Conservation (phyloP, 1,140 invertebrate species). For the Drosophila arizonae region DNA sequence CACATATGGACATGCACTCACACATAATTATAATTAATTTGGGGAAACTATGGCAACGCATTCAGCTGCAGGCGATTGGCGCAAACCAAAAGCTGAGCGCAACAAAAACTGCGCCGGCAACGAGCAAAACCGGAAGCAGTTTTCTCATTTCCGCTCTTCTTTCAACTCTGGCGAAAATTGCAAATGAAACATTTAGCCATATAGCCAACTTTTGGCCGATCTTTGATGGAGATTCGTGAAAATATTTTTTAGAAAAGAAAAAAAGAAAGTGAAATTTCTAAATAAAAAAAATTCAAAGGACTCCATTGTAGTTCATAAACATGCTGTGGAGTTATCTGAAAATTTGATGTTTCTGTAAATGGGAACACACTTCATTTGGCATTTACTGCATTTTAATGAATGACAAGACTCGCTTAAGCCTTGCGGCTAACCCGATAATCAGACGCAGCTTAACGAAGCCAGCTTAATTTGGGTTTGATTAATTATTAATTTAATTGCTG, state of each 20-base stretch:
- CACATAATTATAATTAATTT: slow-evolving; percentile 45
- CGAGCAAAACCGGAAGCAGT: slow-evolving; percentile 57
- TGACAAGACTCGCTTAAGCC: slow-evolving; percentile 23
- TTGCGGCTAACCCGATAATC: slow-evolving; percentile 63
- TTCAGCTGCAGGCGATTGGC: slow-evolving; percentile 26
- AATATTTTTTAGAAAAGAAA: no score
- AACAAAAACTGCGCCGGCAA: slow-evolving; percentile 7
- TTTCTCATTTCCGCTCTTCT: slow-evolving; percentile 6
- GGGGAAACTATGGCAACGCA: slow-evolving; percentile 16
- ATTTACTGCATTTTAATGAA: slow-evolving; percentile 70
- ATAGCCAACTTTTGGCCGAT: no score
- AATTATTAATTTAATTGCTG: slow-evolving; percentile 30
- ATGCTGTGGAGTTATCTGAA: no score
- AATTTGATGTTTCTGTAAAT: not conserved
- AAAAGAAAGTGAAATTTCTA: no score
- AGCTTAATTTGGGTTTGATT: slow-evolving; percentile 35
- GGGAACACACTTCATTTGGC: slow-evolving; percentile 2
- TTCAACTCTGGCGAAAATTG: not conserved
- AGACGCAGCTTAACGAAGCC: slow-evolving; percentile 33
- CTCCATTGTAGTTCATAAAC: no score
- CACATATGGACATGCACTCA: not conserved
- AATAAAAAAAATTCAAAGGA: no score
- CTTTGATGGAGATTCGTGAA: no score
- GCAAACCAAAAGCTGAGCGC: slow-evolving; percentile 33
- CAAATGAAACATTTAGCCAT: not conserved